These are phyloP conservation scores for Pyrocephalus nanus DNA, from an alignment of 2,797 vertebrate genomes.

Conservation along the genomic window DNA sequence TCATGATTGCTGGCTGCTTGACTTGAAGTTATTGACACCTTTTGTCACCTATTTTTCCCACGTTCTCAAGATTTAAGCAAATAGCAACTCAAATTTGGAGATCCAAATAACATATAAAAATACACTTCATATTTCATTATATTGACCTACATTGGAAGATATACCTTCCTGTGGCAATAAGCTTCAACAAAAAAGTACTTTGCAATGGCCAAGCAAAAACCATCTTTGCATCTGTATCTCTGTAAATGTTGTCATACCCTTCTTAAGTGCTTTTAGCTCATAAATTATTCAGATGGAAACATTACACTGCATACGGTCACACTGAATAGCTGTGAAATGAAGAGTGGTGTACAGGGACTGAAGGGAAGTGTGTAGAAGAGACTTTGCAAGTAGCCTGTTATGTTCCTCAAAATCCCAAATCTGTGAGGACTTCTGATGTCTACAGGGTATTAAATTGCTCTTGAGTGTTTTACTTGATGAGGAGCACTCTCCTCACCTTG, in stretches of 20 bases:
- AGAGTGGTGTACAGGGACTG: neutral
- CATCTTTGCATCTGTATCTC: neutral
- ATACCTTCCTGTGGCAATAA: neutral
- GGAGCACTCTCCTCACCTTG: neutral
- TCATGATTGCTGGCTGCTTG: neutral
- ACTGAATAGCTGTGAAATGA: neutral
- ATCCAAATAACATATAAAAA: neutral
- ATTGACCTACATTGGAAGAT: neutral
- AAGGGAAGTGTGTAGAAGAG: neutral
- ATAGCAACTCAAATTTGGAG: neutral
- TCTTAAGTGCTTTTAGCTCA: neutral
- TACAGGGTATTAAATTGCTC: neutral
- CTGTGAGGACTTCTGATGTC: neutral
- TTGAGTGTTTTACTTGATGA: neutral
- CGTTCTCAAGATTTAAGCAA: neutral
- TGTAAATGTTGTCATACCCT: neutral
- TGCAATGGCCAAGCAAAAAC: neutral
- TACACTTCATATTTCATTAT: neutral
- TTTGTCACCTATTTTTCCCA: neutral
- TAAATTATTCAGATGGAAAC: conserved; percentile 14
- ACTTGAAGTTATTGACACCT: neutral
- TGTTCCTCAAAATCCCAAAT: neutral
- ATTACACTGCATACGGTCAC: neutral
- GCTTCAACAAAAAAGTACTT: neutral
- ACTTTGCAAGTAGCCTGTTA: neutral